A percentile compares a stretch with the other conserved stretches of the same genome.
These are phyloP conservation scores for Sphenodon punctatus DNA, from an alignment of 2,797 vertebrate species.

Conservation along the genomic window DNA sequence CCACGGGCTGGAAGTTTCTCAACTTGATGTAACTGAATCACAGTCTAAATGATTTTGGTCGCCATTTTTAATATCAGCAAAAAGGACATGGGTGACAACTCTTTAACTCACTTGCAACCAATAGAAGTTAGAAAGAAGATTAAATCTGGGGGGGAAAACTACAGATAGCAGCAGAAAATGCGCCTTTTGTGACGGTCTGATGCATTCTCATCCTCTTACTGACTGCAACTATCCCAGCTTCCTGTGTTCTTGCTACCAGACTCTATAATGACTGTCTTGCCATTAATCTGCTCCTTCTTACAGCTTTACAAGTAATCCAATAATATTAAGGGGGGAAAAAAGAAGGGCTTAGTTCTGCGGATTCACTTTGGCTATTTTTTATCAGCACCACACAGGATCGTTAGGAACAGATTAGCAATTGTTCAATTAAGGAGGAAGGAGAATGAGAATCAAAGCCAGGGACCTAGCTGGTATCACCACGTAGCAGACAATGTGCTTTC, in stretches of 20 bases:
- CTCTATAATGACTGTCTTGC: not conserved
- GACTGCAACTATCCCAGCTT: not conserved
- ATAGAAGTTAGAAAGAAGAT: not conserved
- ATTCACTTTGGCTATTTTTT: constrained; percentile 8
- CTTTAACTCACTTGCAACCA: not conserved
- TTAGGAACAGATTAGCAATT: constrained; percentile 6
- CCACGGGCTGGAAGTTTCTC: too few species aligned
- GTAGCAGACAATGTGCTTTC: not conserved
- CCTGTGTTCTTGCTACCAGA: not conserved
- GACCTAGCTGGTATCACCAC: not conserved
- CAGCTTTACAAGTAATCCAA: constrained; percentile 25
- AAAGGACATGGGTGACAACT: not conserved
- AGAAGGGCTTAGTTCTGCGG: constrained; percentile 10
- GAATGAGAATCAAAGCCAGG: not conserved
- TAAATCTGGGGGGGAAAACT: not conserved
- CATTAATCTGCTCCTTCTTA: constrained; percentile 32
- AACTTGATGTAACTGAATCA: too few species aligned
- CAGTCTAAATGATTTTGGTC: not conserved
- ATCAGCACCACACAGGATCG: constrained; percentile 1
- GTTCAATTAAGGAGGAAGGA: not conserved
- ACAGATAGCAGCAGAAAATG: not conserved
- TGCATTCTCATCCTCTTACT: not conserved
- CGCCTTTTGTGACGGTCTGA: not conserved
- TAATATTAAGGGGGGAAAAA: not conserved
- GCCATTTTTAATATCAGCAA: not conserved